Percentiles rank a stretch among this genome's conserved stretches.
Conservation (phyloP, 2,797 vertebrate species). For the Clarias fuscus region DNA sequence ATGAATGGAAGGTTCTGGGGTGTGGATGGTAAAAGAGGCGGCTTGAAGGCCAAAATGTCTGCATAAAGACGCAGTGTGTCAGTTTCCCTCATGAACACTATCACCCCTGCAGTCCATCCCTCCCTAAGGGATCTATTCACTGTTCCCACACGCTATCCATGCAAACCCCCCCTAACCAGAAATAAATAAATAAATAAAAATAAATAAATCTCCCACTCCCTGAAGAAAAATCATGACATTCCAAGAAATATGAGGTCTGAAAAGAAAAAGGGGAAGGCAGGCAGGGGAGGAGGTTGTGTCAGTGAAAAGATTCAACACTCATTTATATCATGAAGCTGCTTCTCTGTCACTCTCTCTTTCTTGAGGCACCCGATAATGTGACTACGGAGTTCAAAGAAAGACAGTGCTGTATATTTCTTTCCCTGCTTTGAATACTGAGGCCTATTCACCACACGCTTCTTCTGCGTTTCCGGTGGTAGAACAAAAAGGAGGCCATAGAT, state of each 20-base stretch:
- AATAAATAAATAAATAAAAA: background rate
- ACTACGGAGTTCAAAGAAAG: slow-evolving; percentile 60
- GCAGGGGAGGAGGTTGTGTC: slow-evolving; percentile 38
- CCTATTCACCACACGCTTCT: slow-evolving; percentile 67
- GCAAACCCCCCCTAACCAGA: background rate
- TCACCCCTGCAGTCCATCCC: slow-evolving; percentile 28
- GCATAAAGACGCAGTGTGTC: slow-evolving; percentile 79
- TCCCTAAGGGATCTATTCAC: slow-evolving; percentile 40
- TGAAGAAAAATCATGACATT: slow-evolving; percentile 47
- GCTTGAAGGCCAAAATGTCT: slow-evolving; percentile 63
- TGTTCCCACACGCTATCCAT: slow-evolving; percentile 37
- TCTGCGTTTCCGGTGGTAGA: slow-evolving; percentile 62
- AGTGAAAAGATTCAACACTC: slow-evolving; percentile 64
- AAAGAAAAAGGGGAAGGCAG: slow-evolving; percentile 40
- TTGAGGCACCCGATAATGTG: slow-evolving; percentile 62
- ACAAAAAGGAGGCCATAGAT: slow-evolving; percentile 41
- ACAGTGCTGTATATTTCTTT: slow-evolving; percentile 72
- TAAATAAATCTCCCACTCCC: background rate
- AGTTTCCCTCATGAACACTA: slow-evolving; percentile 42
- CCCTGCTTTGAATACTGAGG: slow-evolving; percentile 68
- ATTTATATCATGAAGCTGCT: slow-evolving; percentile 65
- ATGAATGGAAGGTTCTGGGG: slow-evolving; percentile 76
- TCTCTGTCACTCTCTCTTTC: slow-evolving; percentile 37
- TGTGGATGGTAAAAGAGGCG: slow-evolving; percentile 70
- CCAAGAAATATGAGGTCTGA: slow-evolving; percentile 47